phyloP scores from a whole-genome alignment of 2,113 vertebrate species.

The Syrrhaptes paradoxus region DNA sequence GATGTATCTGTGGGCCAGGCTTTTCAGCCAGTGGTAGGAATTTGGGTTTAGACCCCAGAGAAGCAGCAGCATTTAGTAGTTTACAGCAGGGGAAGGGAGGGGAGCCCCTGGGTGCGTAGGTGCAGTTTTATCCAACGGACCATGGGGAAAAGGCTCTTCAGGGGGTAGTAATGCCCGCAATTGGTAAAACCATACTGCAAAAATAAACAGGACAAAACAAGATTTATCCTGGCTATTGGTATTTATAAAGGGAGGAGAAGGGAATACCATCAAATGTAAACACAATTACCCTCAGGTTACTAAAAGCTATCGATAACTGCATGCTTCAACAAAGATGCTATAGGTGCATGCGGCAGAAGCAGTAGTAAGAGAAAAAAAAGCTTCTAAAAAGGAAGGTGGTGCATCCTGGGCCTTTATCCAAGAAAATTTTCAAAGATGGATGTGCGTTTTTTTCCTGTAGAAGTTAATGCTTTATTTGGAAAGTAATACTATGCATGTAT shows the following conservation, averaged over 20 bases:
- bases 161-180: accelerated
- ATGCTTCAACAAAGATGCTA: not conserved
- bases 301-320: not conserved
- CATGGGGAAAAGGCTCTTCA: not conserved
- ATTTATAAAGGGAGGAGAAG: not conserved
- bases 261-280: not conserved
- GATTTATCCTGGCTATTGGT: not conserved
- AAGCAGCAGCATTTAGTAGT: accelerated
- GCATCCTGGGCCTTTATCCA: not conserved
- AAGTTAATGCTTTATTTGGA: not conserved
- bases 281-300: not conserved
- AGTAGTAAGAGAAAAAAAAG: not conserved
- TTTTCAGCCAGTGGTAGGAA: not conserved
- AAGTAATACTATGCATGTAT: too few relatives aligned
- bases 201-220: not conserved
- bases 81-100: not conserved
- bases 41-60: not conserved
- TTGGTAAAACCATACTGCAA: not conserved
- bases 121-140: not conserved
- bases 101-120: not conserved
- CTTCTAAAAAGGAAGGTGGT: not conserved
- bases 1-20: accelerated
- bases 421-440: not conserved
- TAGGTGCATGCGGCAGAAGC: accelerated
- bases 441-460: not conserved